Evolutionary conservation across 2,113 vertebrate species (phyloP).

Genomic region (Synchiropus splendidus): DNA sequence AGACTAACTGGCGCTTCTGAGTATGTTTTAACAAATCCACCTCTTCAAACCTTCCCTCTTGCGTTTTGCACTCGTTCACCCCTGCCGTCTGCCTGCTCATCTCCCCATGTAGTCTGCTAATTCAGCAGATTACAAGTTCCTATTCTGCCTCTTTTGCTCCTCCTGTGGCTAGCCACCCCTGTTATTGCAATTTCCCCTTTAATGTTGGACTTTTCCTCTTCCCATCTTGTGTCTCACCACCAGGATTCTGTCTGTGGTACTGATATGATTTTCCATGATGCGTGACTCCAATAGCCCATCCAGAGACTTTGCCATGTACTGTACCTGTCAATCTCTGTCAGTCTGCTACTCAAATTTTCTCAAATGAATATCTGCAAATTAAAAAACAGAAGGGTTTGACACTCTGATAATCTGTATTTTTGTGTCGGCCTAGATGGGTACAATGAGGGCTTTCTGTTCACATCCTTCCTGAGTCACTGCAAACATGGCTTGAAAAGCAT

Average conservation of each 20-base stretch:
- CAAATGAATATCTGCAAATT: too few species aligned
- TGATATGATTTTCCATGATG: too few species aligned
- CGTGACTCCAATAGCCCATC: too few species aligned
- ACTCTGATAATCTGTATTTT: too few species aligned
- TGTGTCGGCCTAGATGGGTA: too few species aligned
- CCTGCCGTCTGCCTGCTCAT: constrained; percentile 11
- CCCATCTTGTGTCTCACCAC: not conserved
- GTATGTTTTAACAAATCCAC: constrained; percentile 13
- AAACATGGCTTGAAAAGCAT: not conserved
- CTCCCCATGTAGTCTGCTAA: constrained; percentile 16
- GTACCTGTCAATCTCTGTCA: too few species aligned
- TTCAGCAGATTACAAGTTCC: constrained; percentile 40
- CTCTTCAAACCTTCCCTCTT: constrained; percentile 5
- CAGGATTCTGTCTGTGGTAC: not conserved
- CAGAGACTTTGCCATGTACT: too few species aligned
- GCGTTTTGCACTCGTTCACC: constrained; percentile 37
- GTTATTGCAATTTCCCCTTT: constrained; percentile 10
- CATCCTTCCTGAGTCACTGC: too few species aligned
- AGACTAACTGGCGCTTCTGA: constrained; percentile 33
- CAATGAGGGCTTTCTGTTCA: too few species aligned
- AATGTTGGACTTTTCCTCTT: not conserved
- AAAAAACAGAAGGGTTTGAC: too few species aligned
- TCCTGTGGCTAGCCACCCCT: not conserved
- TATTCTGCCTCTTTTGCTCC: too few species aligned
- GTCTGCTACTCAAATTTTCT: too few species aligned